These are phyloP conservation scores for Muricea muricata DNA, from an alignment of 92 coral and sea anemone genomes.

Conservation along the genomic window DNA sequence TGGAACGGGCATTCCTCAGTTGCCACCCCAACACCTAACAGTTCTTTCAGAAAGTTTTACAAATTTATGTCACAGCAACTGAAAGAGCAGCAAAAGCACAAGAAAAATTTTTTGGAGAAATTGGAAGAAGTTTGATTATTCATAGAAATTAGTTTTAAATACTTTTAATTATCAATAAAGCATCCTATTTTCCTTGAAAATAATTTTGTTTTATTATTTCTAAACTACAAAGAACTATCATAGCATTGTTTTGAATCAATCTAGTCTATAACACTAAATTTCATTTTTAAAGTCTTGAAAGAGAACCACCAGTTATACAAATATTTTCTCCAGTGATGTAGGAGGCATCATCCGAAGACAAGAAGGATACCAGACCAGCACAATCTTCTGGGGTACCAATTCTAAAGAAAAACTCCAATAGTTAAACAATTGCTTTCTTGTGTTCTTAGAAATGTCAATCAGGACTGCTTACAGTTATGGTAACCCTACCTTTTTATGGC, in stretches of 20 bases:
- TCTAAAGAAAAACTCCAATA: too few species aligned
- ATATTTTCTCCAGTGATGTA: constrained; percentile 95
- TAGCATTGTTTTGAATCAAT: background rate
- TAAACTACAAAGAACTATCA: too few species aligned
- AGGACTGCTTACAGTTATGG: too few species aligned
- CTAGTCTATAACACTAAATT: background rate
- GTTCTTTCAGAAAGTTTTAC: constrained; percentile 71
- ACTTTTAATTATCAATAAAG: background rate
- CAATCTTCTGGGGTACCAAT: constrained; percentile 85
- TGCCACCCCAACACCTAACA: constrained; percentile 90
- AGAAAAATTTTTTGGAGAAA: constrained; percentile 82
- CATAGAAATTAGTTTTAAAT: too few species aligned
- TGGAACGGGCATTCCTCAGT: constrained; percentile 98
- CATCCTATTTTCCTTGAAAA: background rate
- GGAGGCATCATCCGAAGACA: constrained; percentile 92
- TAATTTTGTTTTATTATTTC: too few species aligned
- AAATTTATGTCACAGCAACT: constrained; percentile 67
- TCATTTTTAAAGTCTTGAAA: constrained; percentile 62
- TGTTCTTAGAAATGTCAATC: too few species aligned
- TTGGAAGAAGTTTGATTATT: constrained; percentile 85
- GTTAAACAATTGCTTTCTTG: too few species aligned
- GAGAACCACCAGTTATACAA: constrained; percentile 79
- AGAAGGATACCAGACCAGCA: constrained; percentile 88
- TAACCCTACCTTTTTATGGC: constrained; percentile 76
- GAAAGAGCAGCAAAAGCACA: constrained; percentile 59